Conservation (phyloP, 2,797 vertebrate genomes). For the Tiaroga cobitis region DNA sequence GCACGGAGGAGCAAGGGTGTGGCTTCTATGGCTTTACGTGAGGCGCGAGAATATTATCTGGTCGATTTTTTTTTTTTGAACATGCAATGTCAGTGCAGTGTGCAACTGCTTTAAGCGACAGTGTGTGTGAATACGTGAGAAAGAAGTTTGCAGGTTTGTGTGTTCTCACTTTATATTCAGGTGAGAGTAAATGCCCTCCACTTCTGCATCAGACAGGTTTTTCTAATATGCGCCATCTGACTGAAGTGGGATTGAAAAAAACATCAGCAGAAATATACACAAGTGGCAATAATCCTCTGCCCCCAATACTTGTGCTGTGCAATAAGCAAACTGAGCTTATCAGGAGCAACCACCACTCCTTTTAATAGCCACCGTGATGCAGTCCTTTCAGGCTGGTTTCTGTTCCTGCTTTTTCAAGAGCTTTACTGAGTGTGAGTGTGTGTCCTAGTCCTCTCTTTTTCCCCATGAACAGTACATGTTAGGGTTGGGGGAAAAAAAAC, state of each 20-base stretch:
- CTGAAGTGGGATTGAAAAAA: conserved; percentile 75
- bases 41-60: conserved; percentile 2
- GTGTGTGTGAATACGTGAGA: background rate
- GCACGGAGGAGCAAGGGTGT: conserved; percentile 21
- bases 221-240: conserved; percentile 79
- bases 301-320: conserved; percentile 71
- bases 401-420: conserved; percentile 68
- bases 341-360: conserved; percentile 76
- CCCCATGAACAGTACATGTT: conserved; percentile 24
- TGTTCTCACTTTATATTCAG: conserved; percentile 71
- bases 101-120: background rate
- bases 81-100: background rate
- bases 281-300: conserved; percentile 81
- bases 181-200: conserved; percentile 69
- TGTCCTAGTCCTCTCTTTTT: conserved; percentile 30
- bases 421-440: conserved; percentile 25
- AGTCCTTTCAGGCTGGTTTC: conserved; percentile 70
- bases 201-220: conserved; percentile 78
- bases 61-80: background rate
- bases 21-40: background rate
- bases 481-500: background rate
- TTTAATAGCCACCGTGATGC: conserved; percentile 78
- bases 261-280: conserved; percentile 82
- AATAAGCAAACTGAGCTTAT: conserved; percentile 73
- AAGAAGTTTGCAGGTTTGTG: conserved; percentile 10